phyloP scores from a whole-genome alignment of 2,113 vertebrate genomes.

The Mystacornis crossleyi region DNA sequence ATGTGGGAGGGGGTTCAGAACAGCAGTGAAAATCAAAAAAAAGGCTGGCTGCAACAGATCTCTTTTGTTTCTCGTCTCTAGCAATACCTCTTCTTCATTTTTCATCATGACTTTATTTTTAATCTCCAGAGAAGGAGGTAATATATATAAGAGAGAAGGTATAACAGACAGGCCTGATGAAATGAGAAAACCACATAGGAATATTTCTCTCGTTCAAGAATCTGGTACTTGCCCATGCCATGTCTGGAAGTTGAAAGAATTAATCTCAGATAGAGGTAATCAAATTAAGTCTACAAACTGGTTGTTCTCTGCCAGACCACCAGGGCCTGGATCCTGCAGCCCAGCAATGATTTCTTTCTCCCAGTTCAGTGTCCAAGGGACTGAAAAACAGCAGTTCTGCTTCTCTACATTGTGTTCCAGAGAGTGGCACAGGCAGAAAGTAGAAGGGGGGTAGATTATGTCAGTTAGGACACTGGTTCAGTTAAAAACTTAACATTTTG shows the following conservation, averaged over 20 bases:
- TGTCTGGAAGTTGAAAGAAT: background rate
- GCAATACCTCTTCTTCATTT: background rate
- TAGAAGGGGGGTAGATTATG: background rate
- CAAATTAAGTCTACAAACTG: background rate
- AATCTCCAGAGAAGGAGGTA: background rate
- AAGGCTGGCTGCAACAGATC: background rate
- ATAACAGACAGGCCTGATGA: background rate
- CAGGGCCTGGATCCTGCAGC: background rate
- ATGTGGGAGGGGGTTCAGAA: background rate
- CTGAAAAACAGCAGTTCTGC: background rate
- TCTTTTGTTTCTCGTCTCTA: background rate
- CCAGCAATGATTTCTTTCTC: background rate
- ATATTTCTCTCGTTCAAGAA: background rate
- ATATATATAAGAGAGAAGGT: background rate
- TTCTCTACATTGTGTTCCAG: background rate
- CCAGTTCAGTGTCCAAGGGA: background rate
- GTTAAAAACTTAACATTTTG: fast-evolving
- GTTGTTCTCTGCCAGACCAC: background rate
- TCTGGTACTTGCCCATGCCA: background rate
- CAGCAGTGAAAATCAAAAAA: background rate
- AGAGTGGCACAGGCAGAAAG: background rate
- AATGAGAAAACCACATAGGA: background rate
- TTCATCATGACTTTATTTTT: background rate
- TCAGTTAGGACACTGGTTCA: background rate
- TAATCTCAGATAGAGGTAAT: background rate